These are phyloP conservation scores for Microcebus jonahi DNA, from an alignment of 2,113 vertebrate species.

Conservation along the genomic window DNA sequence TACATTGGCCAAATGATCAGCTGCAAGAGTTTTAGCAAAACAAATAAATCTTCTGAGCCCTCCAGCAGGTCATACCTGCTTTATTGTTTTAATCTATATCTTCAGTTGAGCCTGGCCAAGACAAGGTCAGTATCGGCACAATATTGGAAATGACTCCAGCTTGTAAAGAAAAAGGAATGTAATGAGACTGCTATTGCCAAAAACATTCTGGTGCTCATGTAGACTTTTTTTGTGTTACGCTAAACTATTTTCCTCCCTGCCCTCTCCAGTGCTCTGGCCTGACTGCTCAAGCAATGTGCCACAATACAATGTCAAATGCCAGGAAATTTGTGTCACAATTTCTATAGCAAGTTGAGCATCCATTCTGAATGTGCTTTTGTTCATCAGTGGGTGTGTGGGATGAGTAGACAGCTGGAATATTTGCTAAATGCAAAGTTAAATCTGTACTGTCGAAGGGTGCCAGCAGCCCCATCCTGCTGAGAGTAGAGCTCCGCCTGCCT, in stretches of 20 bases:
- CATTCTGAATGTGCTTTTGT: slow-evolving; percentile 67
- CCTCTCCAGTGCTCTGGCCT: slow-evolving; percentile 34
- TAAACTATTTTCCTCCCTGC: not conserved
- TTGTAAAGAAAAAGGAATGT: not conserved
- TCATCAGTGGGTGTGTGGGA: slow-evolving; percentile 57
- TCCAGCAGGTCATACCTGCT: accelerated
- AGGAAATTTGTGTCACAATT: slow-evolving; percentile 47
- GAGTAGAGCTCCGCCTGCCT: not conserved
- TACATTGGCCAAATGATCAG: slow-evolving; percentile 1
- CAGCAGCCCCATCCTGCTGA: not conserved
- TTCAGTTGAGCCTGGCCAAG: not conserved
- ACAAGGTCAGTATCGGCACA: not conserved
- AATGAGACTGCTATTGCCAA: not conserved
- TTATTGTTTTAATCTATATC: slow-evolving; percentile 1
- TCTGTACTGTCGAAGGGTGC: slow-evolving; percentile 27
- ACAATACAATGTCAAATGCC: slow-evolving; percentile 5
- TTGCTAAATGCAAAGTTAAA: slow-evolving; percentile 67
- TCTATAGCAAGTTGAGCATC: slow-evolving; percentile 57
- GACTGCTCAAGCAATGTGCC: not conserved
- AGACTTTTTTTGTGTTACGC: not conserved
- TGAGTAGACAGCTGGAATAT: slow-evolving; percentile 65
- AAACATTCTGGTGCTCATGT: not conserved
- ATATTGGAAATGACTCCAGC: slow-evolving; percentile 2
- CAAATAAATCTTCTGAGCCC: slow-evolving; percentile 52
- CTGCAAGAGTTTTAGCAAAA: slow-evolving; percentile 54